Conservation (phyloP, 2,888 invertebrate species). For the Rotaria macrura region DNA sequence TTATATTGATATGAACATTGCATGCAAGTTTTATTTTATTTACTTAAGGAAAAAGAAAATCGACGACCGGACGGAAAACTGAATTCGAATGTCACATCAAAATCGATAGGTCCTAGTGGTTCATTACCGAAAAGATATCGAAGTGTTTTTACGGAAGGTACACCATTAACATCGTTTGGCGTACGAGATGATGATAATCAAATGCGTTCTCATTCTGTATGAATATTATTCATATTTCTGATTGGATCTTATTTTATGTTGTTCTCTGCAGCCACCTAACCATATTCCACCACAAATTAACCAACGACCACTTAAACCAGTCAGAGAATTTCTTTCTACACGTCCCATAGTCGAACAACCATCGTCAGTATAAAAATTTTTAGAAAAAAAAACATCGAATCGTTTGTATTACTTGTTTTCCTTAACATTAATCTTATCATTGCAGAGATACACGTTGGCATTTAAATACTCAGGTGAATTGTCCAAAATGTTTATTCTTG, state of each 20-base stretch:
- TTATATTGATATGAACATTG: neutral
- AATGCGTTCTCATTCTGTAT: neutral
- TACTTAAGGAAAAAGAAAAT: slow-evolving; percentile 12
- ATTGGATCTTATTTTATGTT: neutral
- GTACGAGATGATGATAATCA: neutral
- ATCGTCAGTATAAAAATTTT: neutral
- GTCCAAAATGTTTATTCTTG: neutral
- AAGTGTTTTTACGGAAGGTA: neutral
- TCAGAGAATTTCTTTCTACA: neutral
- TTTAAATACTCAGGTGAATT: neutral
- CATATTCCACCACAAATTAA: neutral
- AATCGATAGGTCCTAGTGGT: neutral
- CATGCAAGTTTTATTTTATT: neutral
- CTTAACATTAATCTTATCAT: neutral
- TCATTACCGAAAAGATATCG: slow-evolving; percentile 12
- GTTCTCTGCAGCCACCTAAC: neutral
- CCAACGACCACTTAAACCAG: slow-evolving; percentile 9
- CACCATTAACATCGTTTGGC: slow-evolving; percentile 14
- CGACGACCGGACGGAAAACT: neutral
- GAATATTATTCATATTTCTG: neutral
- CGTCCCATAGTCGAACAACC: neutral
- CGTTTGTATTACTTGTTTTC: neutral
- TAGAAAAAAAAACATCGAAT: neutral
- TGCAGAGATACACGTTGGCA: neutral
- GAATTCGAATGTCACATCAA: neutral